A percentile compares a stretch with the other conserved stretches of the same genome.
phyloP scores from a whole-genome alignment of 2,888 invertebrate genomes.

The Dynastes tityus region DNA sequence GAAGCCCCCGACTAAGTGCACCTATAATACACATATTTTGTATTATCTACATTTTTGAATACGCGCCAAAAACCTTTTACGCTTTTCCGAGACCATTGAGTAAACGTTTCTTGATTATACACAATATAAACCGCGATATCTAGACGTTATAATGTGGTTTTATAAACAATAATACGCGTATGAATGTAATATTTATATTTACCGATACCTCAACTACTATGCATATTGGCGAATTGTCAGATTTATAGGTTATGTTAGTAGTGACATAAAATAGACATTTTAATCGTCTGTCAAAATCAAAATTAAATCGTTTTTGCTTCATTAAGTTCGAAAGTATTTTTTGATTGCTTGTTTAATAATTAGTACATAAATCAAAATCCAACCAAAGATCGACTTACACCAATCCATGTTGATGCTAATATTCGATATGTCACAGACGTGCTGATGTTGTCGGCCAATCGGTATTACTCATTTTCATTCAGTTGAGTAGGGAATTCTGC shows the following conservation, averaged over 20 bases:
- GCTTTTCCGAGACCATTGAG: constrained; percentile 20
- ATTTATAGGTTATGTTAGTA: constrained; percentile 18
- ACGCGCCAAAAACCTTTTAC: constrained; percentile 37
- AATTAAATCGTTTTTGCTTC: neutral
- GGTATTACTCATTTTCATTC: constrained; percentile 32
- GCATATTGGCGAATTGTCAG: neutral
- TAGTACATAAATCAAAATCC: neutral
- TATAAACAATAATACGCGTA: constrained; percentile 5
- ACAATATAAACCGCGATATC: neutral
- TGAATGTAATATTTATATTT: neutral
- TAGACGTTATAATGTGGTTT: constrained; percentile 11
- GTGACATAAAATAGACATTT: neutral
- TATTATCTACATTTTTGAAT: constrained; percentile 44
- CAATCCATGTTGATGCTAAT: constrained; percentile 46
- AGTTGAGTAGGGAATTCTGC: constrained; percentile 14
- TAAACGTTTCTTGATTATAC: neutral
- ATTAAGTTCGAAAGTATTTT: too few species aligned
- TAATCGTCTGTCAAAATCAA: neutral
- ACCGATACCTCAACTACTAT: neutral
- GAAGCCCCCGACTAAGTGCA: constrained; percentile 31
- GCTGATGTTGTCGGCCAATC: constrained; percentile 16
- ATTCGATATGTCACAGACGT: constrained; percentile 21
- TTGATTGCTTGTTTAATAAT: neutral
- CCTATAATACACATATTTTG: constrained; percentile 38
- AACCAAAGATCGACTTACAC: constrained; percentile 46